Evolutionary conservation across 2,113 vertebrate genomes (phyloP), one percentile per base, ranked within the genome.

Genomic region (Phainopepla nitens): DNA sequence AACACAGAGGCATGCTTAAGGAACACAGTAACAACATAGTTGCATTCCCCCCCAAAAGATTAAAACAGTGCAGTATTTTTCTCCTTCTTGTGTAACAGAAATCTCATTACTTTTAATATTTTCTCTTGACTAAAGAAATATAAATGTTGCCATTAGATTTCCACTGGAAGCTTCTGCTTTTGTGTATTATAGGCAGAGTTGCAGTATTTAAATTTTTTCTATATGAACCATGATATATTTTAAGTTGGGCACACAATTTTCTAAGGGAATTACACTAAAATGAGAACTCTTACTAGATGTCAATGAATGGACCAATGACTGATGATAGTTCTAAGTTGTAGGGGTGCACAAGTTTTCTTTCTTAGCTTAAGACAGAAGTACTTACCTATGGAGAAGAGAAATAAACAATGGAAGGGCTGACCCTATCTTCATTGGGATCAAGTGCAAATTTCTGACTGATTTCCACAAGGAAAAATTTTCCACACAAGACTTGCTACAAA

Each of bases 61-160:
- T 85, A 87, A 96, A 91, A 89, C 65, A 93, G 33, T 6, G 33
- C 39, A 44, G 23, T 33, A n/a, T 84, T 96, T 96, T 79, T 77
- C 44, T 89, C n/a, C 49, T 66, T 36, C 47, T 15, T 22, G 17
- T 33, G 53, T 41, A 70, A 53, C 1, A 70, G n/a, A 75, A 79
- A 84, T 85, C 15, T 76, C 93, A 60, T n/a, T 10, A 83, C 15
- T 75, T 93, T 93, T 56, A 61, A 15, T 44, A 87, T 80, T 97
- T 93, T 60, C 44, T 94, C 78, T 53, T 31, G 21, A 83, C 31
- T 79, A 72, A 93, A 44, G 41, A 87, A 97, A 85, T 62, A 33
- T 27, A 79, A 70, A 75, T 45, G 35, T 60, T 85, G 42, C 14
- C 18, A 65, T 65, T 49, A 78, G 15, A 84, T 86, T 82, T 84